Evolutionary conservation across 1,140 invertebrate species (phyloP).

Genomic region (Atopsyche davidsoni): DNA sequence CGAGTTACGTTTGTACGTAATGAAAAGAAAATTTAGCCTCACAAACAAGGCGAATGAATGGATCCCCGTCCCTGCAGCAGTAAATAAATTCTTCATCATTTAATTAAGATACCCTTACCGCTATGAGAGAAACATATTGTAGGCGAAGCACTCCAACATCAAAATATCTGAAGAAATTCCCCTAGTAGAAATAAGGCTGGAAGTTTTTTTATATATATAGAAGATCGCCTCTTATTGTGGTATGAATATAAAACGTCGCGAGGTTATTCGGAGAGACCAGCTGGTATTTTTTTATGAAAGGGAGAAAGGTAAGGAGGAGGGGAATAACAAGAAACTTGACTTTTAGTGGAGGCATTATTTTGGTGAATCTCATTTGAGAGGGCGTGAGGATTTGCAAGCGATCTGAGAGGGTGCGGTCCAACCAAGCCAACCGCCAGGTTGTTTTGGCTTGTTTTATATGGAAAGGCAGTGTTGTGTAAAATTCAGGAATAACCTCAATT

Average conservation of each 20-base stretch:
- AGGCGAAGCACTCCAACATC: conserved; percentile 7
- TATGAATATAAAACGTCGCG: conserved; percentile 28
- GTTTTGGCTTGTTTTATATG: too few relatives aligned
- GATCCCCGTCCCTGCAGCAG: conserved; percentile 6
- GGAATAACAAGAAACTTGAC: conserved; percentile 30
- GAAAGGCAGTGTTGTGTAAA: too few relatives aligned
- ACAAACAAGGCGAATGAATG: conserved; percentile 4
- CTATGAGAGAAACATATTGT: too few relatives aligned
- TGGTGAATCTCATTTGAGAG: conserved; percentile 25
- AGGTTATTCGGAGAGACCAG: conserved; percentile 10
- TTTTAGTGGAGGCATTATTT: conserved; percentile 29
- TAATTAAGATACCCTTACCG: conserved; percentile 28
- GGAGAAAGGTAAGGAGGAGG: conserved; percentile 1
- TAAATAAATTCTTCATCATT: conserved; percentile 29
- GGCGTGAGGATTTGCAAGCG: conserved; percentile 27
- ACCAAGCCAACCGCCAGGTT: not conserved
- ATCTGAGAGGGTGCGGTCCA: conserved; percentile 4
- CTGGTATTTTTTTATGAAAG: not conserved
- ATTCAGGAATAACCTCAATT: too few relatives aligned
- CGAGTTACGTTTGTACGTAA: too few relatives aligned
- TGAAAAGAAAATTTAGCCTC: conserved; percentile 6
- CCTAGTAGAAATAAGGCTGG: conserved; percentile 21
- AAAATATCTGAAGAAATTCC: conserved; percentile 10
- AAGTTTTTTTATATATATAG: conserved; percentile 29
- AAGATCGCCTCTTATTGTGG: conserved; percentile 29